Base-by-base conservation (phyloP, 23 tunicate genomes). In the Clavelina lepadiformis region DNA sequence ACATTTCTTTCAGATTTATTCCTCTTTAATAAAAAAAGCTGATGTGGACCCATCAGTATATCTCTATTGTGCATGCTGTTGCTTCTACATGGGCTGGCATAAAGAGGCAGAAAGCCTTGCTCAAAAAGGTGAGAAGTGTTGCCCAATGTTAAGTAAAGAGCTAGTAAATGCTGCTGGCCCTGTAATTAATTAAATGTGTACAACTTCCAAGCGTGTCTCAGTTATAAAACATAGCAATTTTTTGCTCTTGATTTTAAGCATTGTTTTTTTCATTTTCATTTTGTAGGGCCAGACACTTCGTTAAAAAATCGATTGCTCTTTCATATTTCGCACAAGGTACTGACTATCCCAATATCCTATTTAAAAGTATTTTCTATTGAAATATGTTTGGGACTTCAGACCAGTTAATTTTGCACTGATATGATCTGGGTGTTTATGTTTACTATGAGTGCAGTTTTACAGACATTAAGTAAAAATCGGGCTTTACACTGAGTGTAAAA, bases 281-380 rank as follows among this genome's bases (percentile, higher is more conserved):
- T 18, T 18, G 7, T 49, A 67, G 73, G 75, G 19, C 63, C 75
- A 32, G 46, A 54, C 32, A 5, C 35, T 32, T 31, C 63, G 5
- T 31, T 69, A 33, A 69, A 53, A 35, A 69, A 69, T 47, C 78
- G 98, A 51, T 73, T 92, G 1, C 32, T 72, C 31, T 83, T 92
- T 67, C 98, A 92, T 55, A 51, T 84, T 36, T 67, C 93, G 26
- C 82, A 86, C 30, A 92, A 92, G 78, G 93, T 83, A 68, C n/a
- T n/a, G n/a, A n/a, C n/a, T n/a, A n/a, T n/a, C n/a, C n/a, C n/a
- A n/a, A n/a, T n/a, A n/a, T n/a, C n/a, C n/a, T n/a, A n/a, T n/a
- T n/a, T n/a, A n/a, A n/a, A n/a, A n/a, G n/a, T n/a, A n/a, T n/a
- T n/a, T n/a, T n/a, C n/a, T n/a, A n/a, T n/a, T n/a, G n/a, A n/a